phyloP scores from a whole-genome alignment of 2,797 vertebrate genomes.

The Lepidocolaptes lacrymiger region DNA sequence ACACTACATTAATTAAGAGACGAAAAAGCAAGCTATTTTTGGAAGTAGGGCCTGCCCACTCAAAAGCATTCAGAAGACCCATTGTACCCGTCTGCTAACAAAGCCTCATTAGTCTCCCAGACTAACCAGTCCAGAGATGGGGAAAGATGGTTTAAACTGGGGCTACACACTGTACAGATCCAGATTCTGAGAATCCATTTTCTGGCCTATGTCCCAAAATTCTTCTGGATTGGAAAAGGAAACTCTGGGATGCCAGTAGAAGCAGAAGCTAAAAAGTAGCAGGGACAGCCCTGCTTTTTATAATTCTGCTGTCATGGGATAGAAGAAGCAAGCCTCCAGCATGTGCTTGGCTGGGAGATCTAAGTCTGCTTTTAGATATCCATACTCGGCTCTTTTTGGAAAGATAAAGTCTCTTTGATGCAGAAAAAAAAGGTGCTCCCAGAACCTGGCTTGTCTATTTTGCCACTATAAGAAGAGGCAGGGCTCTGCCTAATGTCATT shows the following conservation, averaged over 20 bases:
- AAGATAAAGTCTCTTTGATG: conserved; percentile 75
- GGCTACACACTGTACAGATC: neutral
- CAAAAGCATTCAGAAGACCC: neutral
- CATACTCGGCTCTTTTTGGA: conserved; percentile 53
- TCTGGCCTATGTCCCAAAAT: conserved; percentile 3
- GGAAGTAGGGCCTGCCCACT: neutral
- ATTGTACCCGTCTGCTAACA: neutral
- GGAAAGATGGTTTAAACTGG: neutral
- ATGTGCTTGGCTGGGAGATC: conserved; percentile 63
- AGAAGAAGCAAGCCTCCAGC: conserved; percentile 50
- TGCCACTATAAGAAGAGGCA: conserved; percentile 11
- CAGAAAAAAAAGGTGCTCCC: conserved; percentile 44
- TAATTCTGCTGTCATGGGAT: conserved; percentile 67
- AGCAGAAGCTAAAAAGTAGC: conserved; percentile 37
- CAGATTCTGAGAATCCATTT: conserved; percentile 17
- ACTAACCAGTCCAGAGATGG: neutral
- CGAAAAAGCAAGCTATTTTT: conserved; percentile 36
- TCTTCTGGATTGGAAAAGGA: neutral
- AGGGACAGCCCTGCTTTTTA: conserved; percentile 59
- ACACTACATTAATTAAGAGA: conserved; percentile 38
- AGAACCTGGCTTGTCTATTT: conserved; percentile 56
- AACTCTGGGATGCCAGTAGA: conserved; percentile 16
- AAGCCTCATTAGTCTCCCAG: neutral
- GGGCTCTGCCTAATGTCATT: conserved; percentile 12
- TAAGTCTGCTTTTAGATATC: conserved; percentile 71